These are phyloP conservation scores for Excalfactoria chinensis DNA, from an alignment of 2,113 vertebrate species.

Conservation along the genomic window DNA sequence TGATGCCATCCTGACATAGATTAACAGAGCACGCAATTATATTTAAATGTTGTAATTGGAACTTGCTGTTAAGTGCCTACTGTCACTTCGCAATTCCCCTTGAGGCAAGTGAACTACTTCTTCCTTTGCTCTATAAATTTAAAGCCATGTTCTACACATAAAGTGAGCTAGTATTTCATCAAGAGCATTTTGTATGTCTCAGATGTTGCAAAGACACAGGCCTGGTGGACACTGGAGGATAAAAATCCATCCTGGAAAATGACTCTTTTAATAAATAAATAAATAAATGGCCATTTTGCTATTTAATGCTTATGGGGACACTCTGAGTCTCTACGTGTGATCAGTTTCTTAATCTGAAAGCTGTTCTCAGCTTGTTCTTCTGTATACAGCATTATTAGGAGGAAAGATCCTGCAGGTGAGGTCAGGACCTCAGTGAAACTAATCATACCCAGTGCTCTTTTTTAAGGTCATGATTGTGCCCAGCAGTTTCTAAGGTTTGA, in stretches of 20 bases:
- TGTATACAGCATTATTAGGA: not conserved
- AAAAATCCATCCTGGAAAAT: conserved; percentile 25
- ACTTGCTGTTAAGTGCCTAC: conserved; percentile 82
- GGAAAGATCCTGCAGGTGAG: not conserved
- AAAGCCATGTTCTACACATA: conserved; percentile 70
- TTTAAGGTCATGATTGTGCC: not conserved
- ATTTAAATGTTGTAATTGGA: conserved; percentile 83
- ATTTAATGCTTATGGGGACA: conserved; percentile 34
- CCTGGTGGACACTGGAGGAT: conserved; percentile 44
- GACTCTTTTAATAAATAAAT: conserved; percentile 14
- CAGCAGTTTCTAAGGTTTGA: not conserved
- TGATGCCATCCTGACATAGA: conserved; percentile 78
- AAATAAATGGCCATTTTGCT: not conserved
- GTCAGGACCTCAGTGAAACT: not conserved
- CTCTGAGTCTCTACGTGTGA: not conserved
- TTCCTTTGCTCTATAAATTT: conserved; percentile 74
- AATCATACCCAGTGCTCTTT: not conserved
- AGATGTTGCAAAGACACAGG: conserved; percentile 59
- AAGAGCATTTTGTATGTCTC: conserved; percentile 60
- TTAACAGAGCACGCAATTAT: conserved; percentile 82
- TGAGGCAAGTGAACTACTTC: conserved; percentile 69
- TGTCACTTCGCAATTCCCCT: conserved; percentile 79
- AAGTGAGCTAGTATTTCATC: conserved; percentile 52
- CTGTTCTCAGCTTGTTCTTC: not conserved
- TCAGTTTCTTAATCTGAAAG: not conserved